phyloP scores from a whole-genome alignment of 2,888 invertebrate genomes.

The Busseola fusca region DNA sequence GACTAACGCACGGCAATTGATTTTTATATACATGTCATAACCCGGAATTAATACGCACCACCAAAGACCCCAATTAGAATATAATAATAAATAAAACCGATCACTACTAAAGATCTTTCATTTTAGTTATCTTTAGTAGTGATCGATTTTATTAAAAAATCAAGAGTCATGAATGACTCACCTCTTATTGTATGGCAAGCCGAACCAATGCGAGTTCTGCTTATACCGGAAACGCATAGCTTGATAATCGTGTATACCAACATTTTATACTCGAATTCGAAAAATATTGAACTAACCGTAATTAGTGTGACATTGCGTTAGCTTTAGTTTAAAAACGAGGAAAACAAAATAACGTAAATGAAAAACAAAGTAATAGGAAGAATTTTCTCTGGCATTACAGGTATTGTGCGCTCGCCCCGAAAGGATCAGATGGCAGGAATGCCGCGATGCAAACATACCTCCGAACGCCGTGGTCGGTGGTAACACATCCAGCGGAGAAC shows the following conservation, averaged over 20 bases:
- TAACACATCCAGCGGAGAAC: slow-evolving; percentile 81
- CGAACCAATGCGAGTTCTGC: no score
- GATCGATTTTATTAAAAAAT: no score
- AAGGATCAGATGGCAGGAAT: slow-evolving; percentile 83
- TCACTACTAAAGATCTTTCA: no score
- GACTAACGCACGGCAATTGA: no score
- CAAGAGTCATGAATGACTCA: no score
- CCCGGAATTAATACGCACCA: no score
- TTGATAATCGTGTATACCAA: neutral
- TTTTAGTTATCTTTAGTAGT: no score
- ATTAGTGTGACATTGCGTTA: neutral
- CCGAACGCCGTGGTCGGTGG: slow-evolving; percentile 87
- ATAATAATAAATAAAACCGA: no score
- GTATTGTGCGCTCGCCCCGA: slow-evolving; percentile 81
- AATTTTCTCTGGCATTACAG: slow-evolving; percentile 61
- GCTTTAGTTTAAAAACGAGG: neutral
- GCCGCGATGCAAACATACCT: slow-evolving; percentile 81
- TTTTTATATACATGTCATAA: no score
- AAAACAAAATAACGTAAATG: neutral
- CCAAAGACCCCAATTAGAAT: no score
- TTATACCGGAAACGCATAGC: no score
- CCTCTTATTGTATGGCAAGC: no score
- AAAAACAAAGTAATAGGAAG: neutral
- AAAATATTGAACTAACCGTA: neutral
- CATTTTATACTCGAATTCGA: neutral